Conservation (phyloP, 2,888 invertebrate genomes). For the Drosophila recens region DNA sequence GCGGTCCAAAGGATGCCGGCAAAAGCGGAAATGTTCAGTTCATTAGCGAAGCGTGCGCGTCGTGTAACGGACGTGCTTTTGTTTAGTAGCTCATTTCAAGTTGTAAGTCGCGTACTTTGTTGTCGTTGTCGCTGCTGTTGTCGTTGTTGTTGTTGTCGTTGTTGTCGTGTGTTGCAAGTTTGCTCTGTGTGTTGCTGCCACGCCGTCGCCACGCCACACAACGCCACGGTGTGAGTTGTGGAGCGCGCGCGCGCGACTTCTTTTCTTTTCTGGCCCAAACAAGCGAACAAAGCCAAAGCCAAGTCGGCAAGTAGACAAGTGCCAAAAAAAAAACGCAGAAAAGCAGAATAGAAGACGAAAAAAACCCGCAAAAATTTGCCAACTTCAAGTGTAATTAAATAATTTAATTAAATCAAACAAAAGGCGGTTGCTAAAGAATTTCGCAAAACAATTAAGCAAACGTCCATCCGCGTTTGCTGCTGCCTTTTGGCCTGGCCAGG, state of each 20-base stretch:
- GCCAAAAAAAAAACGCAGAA: conserved; percentile 2
- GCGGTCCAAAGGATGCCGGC: conserved; percentile 76
- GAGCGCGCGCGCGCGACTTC: conserved; percentile 78
- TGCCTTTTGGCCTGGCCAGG: conserved; percentile 5
- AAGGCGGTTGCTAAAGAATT: conserved; percentile 61
- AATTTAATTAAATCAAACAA: conserved; percentile 79
- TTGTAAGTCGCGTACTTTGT: conserved; percentile 31
- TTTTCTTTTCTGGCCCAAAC: conserved; percentile 8
- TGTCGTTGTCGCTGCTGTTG: conserved; percentile 3
- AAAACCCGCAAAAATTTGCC: conserved; percentile 64
- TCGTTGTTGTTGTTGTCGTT: conserved; percentile 12
- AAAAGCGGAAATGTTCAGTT: conserved; percentile 82
- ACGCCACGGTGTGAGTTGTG: conserved; percentile 64
- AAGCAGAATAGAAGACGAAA: conserved; percentile 1
- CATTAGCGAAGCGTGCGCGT: conserved; percentile 84
- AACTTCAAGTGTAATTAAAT: conserved; percentile 78
- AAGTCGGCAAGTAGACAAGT: conserved; percentile 6
- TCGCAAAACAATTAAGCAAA: conserved; percentile 71
- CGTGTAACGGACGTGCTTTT: conserved; percentile 77
- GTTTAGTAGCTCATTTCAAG: conserved; percentile 25
- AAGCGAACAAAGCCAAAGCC: conserved; percentile 7
- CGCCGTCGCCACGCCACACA: conserved; percentile 51
- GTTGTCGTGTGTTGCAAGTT: conserved; percentile 43
- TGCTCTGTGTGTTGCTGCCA: conserved; percentile 60
- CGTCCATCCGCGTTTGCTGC: conserved; percentile 9